A percentile compares a stretch with the other conserved stretches of the same genome.
These are phyloP conservation scores for Oryzias curvinotus DNA, from an alignment of 2,113 vertebrate genomes.

Conservation along the genomic window DNA sequence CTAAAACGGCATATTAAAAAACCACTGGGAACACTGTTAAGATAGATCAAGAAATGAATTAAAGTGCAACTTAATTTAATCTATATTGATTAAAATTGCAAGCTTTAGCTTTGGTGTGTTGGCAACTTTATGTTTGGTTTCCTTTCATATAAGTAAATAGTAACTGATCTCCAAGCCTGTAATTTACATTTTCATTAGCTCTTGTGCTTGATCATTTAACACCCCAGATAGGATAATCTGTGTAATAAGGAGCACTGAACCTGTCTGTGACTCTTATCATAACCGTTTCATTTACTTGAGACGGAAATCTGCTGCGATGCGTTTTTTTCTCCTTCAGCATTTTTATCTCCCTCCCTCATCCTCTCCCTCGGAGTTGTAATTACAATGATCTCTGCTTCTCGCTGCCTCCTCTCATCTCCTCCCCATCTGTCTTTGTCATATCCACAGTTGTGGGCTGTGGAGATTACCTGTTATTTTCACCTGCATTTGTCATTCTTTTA, in stretches of 20 bases:
- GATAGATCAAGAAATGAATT: no score
- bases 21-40: no score
- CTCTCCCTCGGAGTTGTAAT: constrained; percentile 25
- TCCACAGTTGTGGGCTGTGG: constrained; percentile 1
- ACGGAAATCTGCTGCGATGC: constrained; percentile 23
- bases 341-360: constrained; percentile 28
- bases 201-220: constrained; percentile 4
- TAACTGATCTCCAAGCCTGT: no score
- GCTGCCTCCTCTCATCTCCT: constrained; percentile 26
- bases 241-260: constrained; percentile 57
- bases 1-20: no score
- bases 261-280: constrained; percentile 47
- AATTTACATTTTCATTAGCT: no score
- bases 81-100: no score
- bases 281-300: constrained; percentile 40
- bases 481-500: constrained; percentile 32
- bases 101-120: no score
- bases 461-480: constrained; percentile 2
- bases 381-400: constrained; percentile 35
- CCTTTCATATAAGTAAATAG: no score
- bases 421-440: constrained; percentile 43
- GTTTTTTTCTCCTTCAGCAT: constrained; percentile 3
- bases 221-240: constrained; percentile 42
- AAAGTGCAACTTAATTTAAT: no score
- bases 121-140: no score